Evolutionary conservation across 2,888 invertebrate genomes (phyloP), one percentile per base, ranked within the genome.

Genomic region (Mesorhabditis spiculigera): DNA sequence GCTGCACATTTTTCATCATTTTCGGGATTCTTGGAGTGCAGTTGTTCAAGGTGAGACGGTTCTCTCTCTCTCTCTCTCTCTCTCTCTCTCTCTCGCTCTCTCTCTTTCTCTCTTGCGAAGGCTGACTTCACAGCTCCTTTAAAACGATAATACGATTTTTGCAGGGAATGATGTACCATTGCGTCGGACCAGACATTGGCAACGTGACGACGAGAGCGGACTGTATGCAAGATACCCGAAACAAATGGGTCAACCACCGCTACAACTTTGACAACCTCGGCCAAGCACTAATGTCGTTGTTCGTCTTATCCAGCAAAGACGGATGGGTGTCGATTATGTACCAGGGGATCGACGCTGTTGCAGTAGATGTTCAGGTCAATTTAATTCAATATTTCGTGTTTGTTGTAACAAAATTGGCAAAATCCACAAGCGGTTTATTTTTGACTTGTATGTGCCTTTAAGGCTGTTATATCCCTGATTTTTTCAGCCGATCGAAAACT

Each of bases 291-390:
- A 98, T 99, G 97, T 94, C 98, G 0, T 89, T 99, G 43, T 99
- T 99, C 87, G 98, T 99, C 65, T 89, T 99, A 66, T 96, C 97
- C 73, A 97, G 95, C 42, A 92, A 97, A 86, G 98, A 99, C 85
- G 98, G 98, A 44, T 99, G 98, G 98, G 98, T 99, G 61, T 95
- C 95, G 86, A 98, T 99, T 77, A 99, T 99, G 98, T 98, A 99
- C 87, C 95, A 95, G 0, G 98, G 98, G 4, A 89, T 99, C 67
- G 98, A 99, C 87, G 97, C 98, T 4, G 97, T 97, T 10, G 98
- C 95, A 4, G 93, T 96, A 0, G 95, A 98, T 88, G 92, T 93
- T 88, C 95, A 94, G 91, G 93, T 93, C 87, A 43, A n/a, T 44
- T 45, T n/a, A n/a, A n/a, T n/a, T n/a, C n/a, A n/a, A n/a, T n/a